Evolutionary conservation across 2,113 vertebrate genomes (phyloP), one percentile per base, ranked within the genome.

Genomic region (Burhinus bistriatus): DNA sequence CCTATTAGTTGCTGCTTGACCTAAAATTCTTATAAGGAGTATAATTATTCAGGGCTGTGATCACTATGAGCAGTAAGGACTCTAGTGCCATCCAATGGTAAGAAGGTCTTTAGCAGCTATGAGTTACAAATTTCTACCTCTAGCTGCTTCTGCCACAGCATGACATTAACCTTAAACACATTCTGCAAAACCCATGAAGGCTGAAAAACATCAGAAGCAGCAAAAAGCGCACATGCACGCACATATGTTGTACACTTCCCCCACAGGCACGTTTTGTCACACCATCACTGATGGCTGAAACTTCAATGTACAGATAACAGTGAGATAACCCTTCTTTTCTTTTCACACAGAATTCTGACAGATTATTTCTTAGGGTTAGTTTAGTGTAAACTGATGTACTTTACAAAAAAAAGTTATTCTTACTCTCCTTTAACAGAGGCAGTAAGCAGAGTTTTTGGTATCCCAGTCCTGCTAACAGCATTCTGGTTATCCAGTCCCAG

Each of bases 41-140:
- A 40, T 76, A 81, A 68, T 18, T 42, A 38, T 73, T 62, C 25
- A 42, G 52, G 30, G 30, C 68, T 38, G 52, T 27, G 66, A 30
- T 38, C 34, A 30, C 23, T 19, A 30, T 1, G 15, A 66, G 82
- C 79, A 62, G 49, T 9, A 82, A 82, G 83, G 83, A 30, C 86
- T 94, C 79, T 30, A 95, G 80, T 89, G 94, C 94, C 96, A 97
- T 80, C 97, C 91, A 88, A 72, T 44, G 97, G 96, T 73, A 83
- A 83, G 22, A 64, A 1, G 17, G 54, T 29, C 57, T 69, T 19
- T 29, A 64, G 57, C 72, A 93, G 47, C 36, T 68, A 8, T 18
- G 34, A 62, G 19, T 42, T 38, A 23, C 6, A 54, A 44, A 75
- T 42, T 71, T 65, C 85, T 58, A 49, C 32, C 49, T 92, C 51